Evolutionary conservation across 2,113 vertebrate genomes (phyloP), one percentile per base, ranked within the genome.

Genomic region (Vidua macroura): DNA sequence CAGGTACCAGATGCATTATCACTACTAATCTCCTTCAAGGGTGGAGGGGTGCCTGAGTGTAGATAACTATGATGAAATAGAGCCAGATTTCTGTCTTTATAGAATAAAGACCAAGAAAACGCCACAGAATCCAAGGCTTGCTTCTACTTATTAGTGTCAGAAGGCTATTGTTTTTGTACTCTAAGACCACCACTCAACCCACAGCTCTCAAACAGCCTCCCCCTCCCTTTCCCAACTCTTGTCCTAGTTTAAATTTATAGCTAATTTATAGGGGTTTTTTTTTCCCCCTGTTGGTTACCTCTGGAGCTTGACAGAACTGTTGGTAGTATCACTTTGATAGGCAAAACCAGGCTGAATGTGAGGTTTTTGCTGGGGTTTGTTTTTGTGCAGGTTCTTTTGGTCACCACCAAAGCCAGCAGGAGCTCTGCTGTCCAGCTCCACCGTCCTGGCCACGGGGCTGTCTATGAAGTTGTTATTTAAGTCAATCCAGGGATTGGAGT

Each of bases 1-100:
- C 96, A 96, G 93, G 93, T 96, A 96, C 88, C 92, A 96, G 94
- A 94, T 93, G 90, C 80, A 84, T 93, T 94, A 92, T 96, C 94
- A 76, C 76, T 95, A 75, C 92, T 96, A 88, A 93, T 96, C 82
- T 87, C 75, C 79, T 96, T 81, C 83, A 72, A 46, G 90, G 76
- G 87, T 88, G 90, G 90, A 92, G 85, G 79, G 85, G 87, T 96
- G 93, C 68, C 83, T 37, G 44, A 72, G 49, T 88, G 83, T 69
- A 75, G 92, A 90, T 94, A 96, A 88, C 85, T 46, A 24, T 8
- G 48, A 86, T 81, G 93, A 95, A 94, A 96, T 9, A 51, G 79
- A 94, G 95, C 90, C 93, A 95, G 86, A 64, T 92, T 96, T 93
- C 94, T 96, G 92, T 88, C 93, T 90, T 63, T 48, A 15, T 15